Evolutionary conservation across 2,888 invertebrate species (phyloP).

Genomic region (Epirrhoe tristata): DNA sequence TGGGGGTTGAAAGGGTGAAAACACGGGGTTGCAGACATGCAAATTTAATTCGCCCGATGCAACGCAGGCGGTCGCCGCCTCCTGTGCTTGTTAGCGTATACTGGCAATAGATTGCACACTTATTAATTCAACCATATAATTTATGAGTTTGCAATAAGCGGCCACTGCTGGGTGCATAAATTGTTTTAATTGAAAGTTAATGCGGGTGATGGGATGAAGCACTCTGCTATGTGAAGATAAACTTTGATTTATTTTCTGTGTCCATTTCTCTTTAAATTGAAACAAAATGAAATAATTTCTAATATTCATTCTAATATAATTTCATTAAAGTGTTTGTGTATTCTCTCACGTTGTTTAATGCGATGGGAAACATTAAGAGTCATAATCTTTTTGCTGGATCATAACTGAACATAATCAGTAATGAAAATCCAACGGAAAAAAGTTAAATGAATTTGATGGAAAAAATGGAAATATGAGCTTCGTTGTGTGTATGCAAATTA

Average conservation of each 20-base stretch:
- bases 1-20: slow-evolving; percentile 55
- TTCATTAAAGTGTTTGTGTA: neutral
- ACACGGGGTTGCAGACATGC: slow-evolving; percentile 76
- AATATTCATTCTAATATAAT: neutral
- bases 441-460: slow-evolving; percentile 2
- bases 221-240: slow-evolving; percentile 10
- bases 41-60: slow-evolving; percentile 78
- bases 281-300: neutral
- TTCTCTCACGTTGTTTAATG: slow-evolving; percentile 25
- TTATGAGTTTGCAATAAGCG: slow-evolving; percentile 65
- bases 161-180: slow-evolving; percentile 67
- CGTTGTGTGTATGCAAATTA: slow-evolving; percentile 4
- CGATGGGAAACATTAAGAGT: slow-evolving; percentile 13
- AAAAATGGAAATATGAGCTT: neutral
- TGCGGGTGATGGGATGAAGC: slow-evolving; percentile 63
- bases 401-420: neutral
- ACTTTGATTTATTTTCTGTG: slow-evolving; percentile 25
- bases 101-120: slow-evolving; percentile 60
- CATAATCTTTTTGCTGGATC: slow-evolving; percentile 11
- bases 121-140: slow-evolving; percentile 81
- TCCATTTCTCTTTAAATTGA: slow-evolving; percentile 8
- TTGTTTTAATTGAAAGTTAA: slow-evolving; percentile 81
- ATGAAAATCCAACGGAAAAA: slow-evolving; percentile 1
- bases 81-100: slow-evolving; percentile 71
- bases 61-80: slow-evolving; percentile 68